Base-by-base conservation (phyloP, 2,113 vertebrate genomes). In the Delphinapterus leucas region DNA sequence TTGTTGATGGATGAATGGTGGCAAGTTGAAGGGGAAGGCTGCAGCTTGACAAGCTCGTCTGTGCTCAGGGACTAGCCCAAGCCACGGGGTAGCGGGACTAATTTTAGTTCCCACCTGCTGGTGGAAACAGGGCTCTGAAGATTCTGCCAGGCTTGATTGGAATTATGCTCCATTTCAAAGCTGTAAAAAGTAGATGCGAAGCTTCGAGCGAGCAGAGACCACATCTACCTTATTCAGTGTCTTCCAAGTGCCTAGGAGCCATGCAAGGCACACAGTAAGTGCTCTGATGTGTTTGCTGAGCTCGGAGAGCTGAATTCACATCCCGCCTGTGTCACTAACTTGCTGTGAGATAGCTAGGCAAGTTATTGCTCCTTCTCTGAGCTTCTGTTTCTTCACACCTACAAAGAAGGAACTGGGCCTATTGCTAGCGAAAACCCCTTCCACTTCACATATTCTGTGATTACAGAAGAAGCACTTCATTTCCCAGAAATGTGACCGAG, bases 51-150 rank as follows among this genome's bases (percentile, higher is more conserved):
- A 41, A 67, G 58, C 68, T 60, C 1, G 28, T 5, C 28, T 25
- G 68, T 65, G 68, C 76, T 74, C 18, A 31, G 82, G 87, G 79
- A 79, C 47, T 74, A 84, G 70, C 86, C 67, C 81, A 88, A 41
- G 63, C 61, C 83, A 71, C 53, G 53, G 68, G 49, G 36, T 41
- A 89, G 60, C 1, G 2, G 44, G 49, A 71, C 88, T 97, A 97
- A 97, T 98, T 97, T 97, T 98, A 97, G 95, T 86, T 84, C n/a
- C 86, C 91, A 97, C 85, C 96, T 96, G 77, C 89, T 97, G 67
- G 63, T 93, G 73, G 82, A 93, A 96, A 93, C 53, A 14, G 17
- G 88, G 28, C 82, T 93, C 60, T 36, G 44, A 82, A 77, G 90
- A 96, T 70, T 95, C 86, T 89, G 26, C 93, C 58, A 60, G 90